phyloP scores from a whole-genome alignment of 1,140 invertebrate genomes.

The Platorchestia sp. region DNA sequence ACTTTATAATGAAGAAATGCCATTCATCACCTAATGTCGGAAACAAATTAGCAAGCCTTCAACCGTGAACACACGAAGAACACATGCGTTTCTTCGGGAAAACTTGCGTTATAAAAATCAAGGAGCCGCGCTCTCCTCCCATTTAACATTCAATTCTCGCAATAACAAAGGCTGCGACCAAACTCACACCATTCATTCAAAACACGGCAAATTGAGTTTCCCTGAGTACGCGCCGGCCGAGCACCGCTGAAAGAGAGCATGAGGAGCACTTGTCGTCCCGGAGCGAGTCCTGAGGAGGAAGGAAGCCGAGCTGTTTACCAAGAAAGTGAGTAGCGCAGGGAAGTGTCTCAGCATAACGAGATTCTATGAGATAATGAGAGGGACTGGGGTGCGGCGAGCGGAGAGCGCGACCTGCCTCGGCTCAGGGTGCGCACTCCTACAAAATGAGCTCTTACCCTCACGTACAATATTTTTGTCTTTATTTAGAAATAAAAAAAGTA shows the following conservation, averaged over 20 bases:
- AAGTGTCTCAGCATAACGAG: slow-evolving; percentile 51
- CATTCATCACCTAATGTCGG: too few relatives aligned
- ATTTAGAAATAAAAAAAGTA: too few relatives aligned
- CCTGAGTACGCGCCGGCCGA: not conserved
- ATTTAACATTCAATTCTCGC: not conserved
- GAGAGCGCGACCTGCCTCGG: too few relatives aligned
- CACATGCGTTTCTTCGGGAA: too few relatives aligned
- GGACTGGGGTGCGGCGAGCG: not conserved
- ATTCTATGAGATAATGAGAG: slow-evolving; percentile 55
- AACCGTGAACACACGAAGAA: too few relatives aligned
- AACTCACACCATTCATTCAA: not conserved
- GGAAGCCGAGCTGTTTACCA: slow-evolving; percentile 45
- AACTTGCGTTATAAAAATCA: not conserved
- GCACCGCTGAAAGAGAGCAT: not conserved
- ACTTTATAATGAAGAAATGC: too few relatives aligned
- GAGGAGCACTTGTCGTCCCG: slow-evolving; percentile 27
- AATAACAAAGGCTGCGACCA: not conserved
- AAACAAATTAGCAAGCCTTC: too few relatives aligned
- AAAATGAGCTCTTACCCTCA: not conserved
- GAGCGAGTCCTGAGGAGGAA: slow-evolving; percentile 8
- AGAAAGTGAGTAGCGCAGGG: slow-evolving; percentile 18
- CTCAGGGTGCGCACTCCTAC: not conserved
- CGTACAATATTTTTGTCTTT: too few relatives aligned
- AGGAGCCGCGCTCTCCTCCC: not conserved
- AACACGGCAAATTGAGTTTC: not conserved